Evolutionary conservation across 2,113 vertebrate species (phyloP).

Genomic region (Hydrolagus affinis): DNA sequence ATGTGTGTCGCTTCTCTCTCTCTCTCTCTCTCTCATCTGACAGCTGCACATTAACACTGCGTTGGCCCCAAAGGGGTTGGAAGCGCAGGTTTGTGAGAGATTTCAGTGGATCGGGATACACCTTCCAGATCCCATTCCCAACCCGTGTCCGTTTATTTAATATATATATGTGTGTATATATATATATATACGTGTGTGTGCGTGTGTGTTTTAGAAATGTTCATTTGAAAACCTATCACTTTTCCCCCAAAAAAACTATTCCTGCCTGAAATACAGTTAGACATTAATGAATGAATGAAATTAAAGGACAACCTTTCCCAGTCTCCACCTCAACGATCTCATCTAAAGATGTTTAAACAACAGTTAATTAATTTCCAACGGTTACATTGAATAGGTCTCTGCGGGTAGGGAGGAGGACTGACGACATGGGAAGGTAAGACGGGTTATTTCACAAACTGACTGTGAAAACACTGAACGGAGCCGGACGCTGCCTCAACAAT

Average conservation of each 20-base stretch:
- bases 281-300: too few relatives aligned
- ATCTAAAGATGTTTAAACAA: too few relatives aligned
- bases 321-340: neutral
- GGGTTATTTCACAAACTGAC: conserved; percentile 6
- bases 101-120: too few relatives aligned
- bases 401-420: neutral
- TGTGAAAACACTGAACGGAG: neutral
- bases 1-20: too few relatives aligned
- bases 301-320: neutral
- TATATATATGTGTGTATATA: too few relatives aligned
- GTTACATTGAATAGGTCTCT: neutral
- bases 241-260: too few relatives aligned
- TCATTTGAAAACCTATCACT: too few relatives aligned
- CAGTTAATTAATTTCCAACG: neutral
- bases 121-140: too few relatives aligned
- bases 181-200: too few relatives aligned
- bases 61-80: neutral
- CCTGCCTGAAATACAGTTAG: too few relatives aligned
- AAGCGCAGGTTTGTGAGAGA: neutral
- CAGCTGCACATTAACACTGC: neutral
- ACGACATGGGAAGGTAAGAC: neutral
- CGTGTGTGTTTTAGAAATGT: too few relatives aligned
- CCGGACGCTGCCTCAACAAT: neutral
- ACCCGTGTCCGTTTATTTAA: too few relatives aligned
- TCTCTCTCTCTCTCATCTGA: neutral